Base-by-base conservation (phyloP, 1,140 invertebrate genomes). In the Hylaeus anthracinus region DNA sequence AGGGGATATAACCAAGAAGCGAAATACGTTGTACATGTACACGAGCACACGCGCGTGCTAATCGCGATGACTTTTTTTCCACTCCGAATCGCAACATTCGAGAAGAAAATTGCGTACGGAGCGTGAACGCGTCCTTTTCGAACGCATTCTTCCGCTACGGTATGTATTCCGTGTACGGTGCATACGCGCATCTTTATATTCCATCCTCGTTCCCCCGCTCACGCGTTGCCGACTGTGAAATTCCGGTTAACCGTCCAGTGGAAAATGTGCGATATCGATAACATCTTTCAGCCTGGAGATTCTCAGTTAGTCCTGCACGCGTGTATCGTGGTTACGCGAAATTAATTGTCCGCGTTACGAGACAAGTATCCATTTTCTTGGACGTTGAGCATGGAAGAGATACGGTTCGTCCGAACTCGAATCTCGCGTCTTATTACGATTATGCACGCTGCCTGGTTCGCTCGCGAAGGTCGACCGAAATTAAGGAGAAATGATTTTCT, bases 401-500 rank as follows among this genome's bases (percentile, higher is more conserved):
- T 53, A 26, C 26, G 26, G 26, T 26, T 26, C 26, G 26, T 26
- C 26, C 53, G 51, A 45, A n/a, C 26, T 26, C 48, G 39, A 26
- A 15, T 37, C 64, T 58, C 26, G 6, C n/a, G 9, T 72, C 69
- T 74, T 37, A 84, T 84, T 81, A 74, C 53, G 69, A 72, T 61
- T 75, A 80, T 37, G 41, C 43, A 53, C 26, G 26, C 10, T 39
- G 39, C 10, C 48, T 61, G 4, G 12, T 6, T 43, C 56, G 0
- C 10, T 37, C 58, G 26, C 5, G 48, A 72, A 67, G 83, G 26
- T 76, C 77, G 60, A 48, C 45, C 60, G 58, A 74, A 85, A 85
- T 85, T 79, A 51, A 61, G 65, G 75, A 72, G 78, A 58, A 66
- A 72, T 85, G 76, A 81, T 81, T 72, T 76, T 66, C 45, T 37